These are phyloP conservation scores for Caenorhabditis elegans DNA, from an alignment of 1,140 invertebrate species.

Conservation along the genomic window WBcel235 BX284602.5:15133501-15134000, in stretches of 20 bases:
- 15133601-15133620: not conserved
- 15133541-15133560: too few species aligned
- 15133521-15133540: too few species aligned
- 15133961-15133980: not conserved
- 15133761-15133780: not conserved
- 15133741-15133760: not conserved
- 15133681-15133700: too few species aligned
- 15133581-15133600: not conserved
- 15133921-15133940: not conserved
- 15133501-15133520: too few species aligned
- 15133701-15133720: too few species aligned
- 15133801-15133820: not conserved
- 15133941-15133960: not conserved
- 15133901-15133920: not conserved
- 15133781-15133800: slow-evolving; percentile 11
- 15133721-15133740: not conserved
- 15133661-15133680: not conserved
- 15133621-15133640: not conserved
- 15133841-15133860: not conserved
- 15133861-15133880: not conserved
- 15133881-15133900: not conserved
- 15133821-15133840: not conserved
- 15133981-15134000: not conserved
- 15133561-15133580: not conserved
- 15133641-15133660: not conserved